Percentiles rank a stretch among this genome's conserved stretches.
phyloP scores from a whole-genome alignment of 2,797 vertebrate species.

The Pipistrellus pipistrellus region DNA sequence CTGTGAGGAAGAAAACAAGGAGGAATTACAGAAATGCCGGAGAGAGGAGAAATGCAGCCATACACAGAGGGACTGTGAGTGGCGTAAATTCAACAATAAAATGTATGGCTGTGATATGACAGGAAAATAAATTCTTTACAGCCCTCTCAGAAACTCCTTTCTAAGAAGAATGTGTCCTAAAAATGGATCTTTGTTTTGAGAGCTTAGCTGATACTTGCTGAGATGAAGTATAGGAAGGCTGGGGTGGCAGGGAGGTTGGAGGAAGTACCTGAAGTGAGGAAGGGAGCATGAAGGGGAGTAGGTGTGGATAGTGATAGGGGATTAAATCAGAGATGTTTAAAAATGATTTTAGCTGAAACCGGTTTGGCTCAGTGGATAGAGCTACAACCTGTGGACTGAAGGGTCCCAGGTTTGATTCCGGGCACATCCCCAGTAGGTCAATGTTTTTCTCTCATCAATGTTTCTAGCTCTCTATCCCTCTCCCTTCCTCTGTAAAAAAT shows the following conservation, averaged over 20 bases:
- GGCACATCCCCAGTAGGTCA: no score
- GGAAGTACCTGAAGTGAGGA: background rate
- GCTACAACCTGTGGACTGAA: no score
- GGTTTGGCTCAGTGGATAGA: no score
- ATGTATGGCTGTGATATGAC: background rate
- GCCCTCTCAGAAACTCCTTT: background rate
- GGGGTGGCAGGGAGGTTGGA: background rate
- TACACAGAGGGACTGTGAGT: background rate
- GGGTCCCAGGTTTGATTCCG: no score
- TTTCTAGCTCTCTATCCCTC: no score
- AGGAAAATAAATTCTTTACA: background rate
- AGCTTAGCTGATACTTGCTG: background rate
- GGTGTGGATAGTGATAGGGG: background rate
- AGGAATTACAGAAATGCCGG: background rate
- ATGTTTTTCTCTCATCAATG: no score
- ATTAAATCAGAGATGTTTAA: background rate
- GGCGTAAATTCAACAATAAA: background rate
- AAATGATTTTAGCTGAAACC: background rate
- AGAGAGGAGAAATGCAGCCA: background rate
- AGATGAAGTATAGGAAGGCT: background rate
- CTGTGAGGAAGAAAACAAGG: background rate
- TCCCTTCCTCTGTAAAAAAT: no score
- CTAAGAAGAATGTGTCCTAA: background rate
- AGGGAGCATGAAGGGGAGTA: background rate
- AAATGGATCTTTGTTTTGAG: conserved; percentile 15